phyloP scores from a whole-genome alignment of 2,113 vertebrate genomes.

The Baryphthengus martii region DNA sequence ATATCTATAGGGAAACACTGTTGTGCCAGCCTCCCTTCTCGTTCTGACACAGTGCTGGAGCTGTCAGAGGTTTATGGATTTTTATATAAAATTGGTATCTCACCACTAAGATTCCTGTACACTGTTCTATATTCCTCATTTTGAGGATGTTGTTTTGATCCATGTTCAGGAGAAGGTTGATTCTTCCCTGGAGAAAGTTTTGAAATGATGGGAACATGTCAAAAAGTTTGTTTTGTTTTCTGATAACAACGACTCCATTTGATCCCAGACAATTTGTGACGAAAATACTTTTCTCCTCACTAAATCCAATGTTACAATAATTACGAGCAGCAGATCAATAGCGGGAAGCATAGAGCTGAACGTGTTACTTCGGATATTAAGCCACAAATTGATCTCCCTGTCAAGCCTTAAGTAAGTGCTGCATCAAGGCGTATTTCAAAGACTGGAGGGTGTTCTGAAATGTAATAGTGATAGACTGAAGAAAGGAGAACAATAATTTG shows the following conservation, averaged over 20 bases:
- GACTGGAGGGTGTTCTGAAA: background rate
- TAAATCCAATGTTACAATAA: conserved; percentile 19
- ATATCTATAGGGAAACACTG: background rate
- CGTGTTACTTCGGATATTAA: conserved; percentile 27
- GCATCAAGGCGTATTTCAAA: conserved; percentile 1
- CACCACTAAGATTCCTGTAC: background rate
- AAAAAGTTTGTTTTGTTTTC: background rate
- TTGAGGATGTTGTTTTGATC: background rate
- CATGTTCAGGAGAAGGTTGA: background rate
- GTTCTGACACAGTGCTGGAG: background rate
- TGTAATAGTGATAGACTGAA: background rate
- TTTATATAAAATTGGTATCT: background rate
- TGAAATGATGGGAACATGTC: background rate
- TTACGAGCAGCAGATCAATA: conserved; percentile 33
- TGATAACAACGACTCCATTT: background rate
- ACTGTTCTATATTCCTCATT: background rate
- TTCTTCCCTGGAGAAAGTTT: background rate
- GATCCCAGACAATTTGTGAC: background rate
- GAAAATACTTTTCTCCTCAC: background rate
- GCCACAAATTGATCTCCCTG: conserved; percentile 46
- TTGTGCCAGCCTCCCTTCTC: background rate
- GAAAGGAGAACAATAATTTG: background rate
- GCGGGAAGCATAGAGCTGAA: background rate
- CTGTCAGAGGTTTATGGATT: background rate
- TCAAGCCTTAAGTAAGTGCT: conserved; percentile 20